Conservation (phyloP, 2,113 vertebrate species). For the Corydoras sp. region DNA sequence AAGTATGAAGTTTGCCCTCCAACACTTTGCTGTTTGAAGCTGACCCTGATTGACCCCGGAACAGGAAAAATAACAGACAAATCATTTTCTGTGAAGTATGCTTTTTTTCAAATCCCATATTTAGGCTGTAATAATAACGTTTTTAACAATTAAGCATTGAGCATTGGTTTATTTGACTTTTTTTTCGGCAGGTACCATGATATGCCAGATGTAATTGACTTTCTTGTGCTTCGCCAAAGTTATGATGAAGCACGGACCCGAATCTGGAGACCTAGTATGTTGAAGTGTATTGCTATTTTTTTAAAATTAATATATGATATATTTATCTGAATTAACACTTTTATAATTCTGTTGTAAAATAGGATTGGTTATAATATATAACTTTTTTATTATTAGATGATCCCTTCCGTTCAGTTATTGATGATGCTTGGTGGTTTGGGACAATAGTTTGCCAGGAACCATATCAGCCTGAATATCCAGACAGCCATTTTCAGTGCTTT, state of each 20-base stretch:
- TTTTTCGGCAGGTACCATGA: constrained; percentile 82
- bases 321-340: neutral
- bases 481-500: constrained; percentile 96
- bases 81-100: constrained; percentile 92
- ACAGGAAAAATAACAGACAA: constrained; percentile 82
- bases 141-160: neutral
- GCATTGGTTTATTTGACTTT: neutral
- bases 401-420: constrained; percentile 92
- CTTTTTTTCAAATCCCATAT: neutral
- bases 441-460: constrained; percentile 91
- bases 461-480: constrained; percentile 84
- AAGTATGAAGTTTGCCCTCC: constrained; percentile 92
- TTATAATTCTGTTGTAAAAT: neutral
- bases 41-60: constrained; percentile 86
- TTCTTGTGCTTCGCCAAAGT: constrained; percentile 89
- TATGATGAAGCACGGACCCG: constrained; percentile 87
- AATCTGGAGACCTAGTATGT: constrained; percentile 85
- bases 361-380: neutral
- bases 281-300: neutral
- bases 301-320: neutral
- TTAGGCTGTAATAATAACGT: too few relatives aligned
- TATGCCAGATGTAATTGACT: constrained; percentile 98
- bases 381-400: constrained; percentile 63
- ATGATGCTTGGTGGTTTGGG: constrained; percentile 98
- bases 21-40: constrained; percentile 90